Evolutionary conservation across 2,113 vertebrate species (phyloP).

Genomic region (Hypomesus transpacificus): DNA sequence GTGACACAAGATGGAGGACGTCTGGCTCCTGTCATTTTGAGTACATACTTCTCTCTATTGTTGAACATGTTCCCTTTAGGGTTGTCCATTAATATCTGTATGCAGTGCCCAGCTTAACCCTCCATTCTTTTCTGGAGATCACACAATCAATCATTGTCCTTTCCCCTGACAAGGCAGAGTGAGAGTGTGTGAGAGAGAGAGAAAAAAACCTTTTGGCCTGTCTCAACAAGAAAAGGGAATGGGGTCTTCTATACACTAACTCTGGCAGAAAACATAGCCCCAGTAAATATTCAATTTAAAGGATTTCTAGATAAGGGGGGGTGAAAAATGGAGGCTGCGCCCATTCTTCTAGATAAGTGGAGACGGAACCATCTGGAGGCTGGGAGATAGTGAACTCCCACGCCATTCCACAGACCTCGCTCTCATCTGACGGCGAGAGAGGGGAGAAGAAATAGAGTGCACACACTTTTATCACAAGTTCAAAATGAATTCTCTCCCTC

Average conservation of each 20-base stretch:
- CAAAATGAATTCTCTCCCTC: slow-evolving; percentile 68
- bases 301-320: slow-evolving; percentile 76
- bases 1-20: slow-evolving; percentile 41
- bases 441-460: slow-evolving; percentile 59
- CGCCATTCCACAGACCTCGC: slow-evolving; percentile 71
- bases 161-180: slow-evolving; percentile 62
- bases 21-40: slow-evolving; percentile 47
- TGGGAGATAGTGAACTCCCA: slow-evolving; percentile 79
- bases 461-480: slow-evolving; percentile 72
- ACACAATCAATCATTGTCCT: slow-evolving; percentile 70
- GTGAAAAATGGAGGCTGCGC: slow-evolving; percentile 79
- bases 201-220: slow-evolving; percentile 57
- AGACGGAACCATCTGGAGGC: slow-evolving; percentile 78
- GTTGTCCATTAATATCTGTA: slow-evolving; percentile 49
- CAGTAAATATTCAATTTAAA: slow-evolving; percentile 83
- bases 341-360: slow-evolving; percentile 82
- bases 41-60: slow-evolving; percentile 48
- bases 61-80: slow-evolving; percentile 44
- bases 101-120: slow-evolving; percentile 54
- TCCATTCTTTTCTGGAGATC: slow-evolving; percentile 64
- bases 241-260: slow-evolving; percentile 64
- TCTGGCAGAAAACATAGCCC: slow-evolving; percentile 72
- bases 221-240: slow-evolving; percentile 61
- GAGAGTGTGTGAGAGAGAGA: slow-evolving; percentile 47
- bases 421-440: slow-evolving; percentile 68